Percentiles rank a stretch among this genome's conserved stretches.
phyloP scores from a whole-genome alignment of 53 echinoderm and acorn worm genomes.

The Stichopus horrens region DNA sequence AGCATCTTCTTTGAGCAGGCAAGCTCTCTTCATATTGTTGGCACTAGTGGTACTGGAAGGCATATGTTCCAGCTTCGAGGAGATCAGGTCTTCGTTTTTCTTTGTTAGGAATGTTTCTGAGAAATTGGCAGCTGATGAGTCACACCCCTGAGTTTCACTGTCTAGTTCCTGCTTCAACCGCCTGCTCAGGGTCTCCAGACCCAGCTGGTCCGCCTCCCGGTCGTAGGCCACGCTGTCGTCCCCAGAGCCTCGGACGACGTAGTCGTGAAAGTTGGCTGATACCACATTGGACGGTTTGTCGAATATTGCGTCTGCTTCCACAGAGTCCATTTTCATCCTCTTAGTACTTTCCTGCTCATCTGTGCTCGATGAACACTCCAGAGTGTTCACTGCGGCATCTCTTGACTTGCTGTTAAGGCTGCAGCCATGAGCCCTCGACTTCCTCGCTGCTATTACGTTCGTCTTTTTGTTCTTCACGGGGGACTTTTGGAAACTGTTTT shows the following conservation, averaged over 20 bases:
- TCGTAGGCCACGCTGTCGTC: constrained; percentile 56
- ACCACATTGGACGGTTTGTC: constrained; percentile 76
- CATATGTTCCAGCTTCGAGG: constrained; percentile 26
- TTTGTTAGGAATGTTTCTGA: constrained; percentile 39
- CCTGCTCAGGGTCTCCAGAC: constrained; percentile 67
- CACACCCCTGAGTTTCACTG: constrained; percentile 27
- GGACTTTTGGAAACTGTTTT: constrained; percentile 64
- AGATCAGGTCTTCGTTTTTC: constrained; percentile 10
- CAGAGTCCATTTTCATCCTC: constrained; percentile 93
- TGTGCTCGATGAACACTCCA: constrained; percentile 33
- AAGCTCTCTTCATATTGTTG: constrained; percentile 50
- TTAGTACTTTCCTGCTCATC: constrained; percentile 79
- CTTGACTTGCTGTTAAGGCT: background rate
- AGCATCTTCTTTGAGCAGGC: constrained; percentile 50
- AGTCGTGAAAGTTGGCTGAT: constrained; percentile 79
- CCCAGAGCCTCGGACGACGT: constrained; percentile 58
- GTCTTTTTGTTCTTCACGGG: constrained; percentile 83
- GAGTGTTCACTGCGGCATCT: constrained; percentile 7
- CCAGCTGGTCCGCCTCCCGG: constrained; percentile 50
- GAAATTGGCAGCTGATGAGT: constrained; percentile 40
- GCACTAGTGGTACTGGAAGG: constrained; percentile 38
- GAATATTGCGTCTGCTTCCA: constrained; percentile 59
- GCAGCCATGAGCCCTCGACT: constrained; percentile 54
- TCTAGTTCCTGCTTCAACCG: constrained; percentile 62
- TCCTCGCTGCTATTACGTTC: constrained; percentile 81